Conservation (phyloP, 2,888 invertebrate genomes). For the Alsophila aescularia region DNA sequence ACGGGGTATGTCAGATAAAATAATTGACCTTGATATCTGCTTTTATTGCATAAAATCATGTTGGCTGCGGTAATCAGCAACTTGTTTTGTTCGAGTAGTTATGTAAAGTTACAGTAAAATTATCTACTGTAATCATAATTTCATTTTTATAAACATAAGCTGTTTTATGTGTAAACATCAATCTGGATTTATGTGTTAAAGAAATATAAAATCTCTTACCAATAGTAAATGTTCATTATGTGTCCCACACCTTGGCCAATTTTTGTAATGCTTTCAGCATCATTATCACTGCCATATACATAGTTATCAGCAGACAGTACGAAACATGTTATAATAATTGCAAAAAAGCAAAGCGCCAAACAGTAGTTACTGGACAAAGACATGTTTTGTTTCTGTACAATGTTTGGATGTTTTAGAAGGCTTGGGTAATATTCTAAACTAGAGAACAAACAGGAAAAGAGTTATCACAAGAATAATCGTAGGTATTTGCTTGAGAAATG, state of each 20-base stretch:
- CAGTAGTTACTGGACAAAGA: conserved; percentile 59
- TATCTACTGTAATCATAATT: too few relatives aligned
- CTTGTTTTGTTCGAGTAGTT: neutral
- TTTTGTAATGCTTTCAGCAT: conserved; percentile 84
- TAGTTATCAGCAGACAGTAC: conserved; percentile 62
- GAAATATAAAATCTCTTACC: conserved; percentile 83
- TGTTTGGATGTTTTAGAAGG: too few relatives aligned
- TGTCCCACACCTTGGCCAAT: conserved; percentile 84
- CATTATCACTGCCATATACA: conserved; percentile 83
- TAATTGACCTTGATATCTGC: neutral
- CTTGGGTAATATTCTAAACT: too few relatives aligned
- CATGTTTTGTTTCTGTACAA: conserved; percentile 48
- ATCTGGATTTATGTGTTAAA: neutral
- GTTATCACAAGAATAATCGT: too few relatives aligned
- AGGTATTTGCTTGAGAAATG: too few relatives aligned
- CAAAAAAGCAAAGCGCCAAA: conserved; percentile 56
- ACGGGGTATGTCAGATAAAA: neutral
- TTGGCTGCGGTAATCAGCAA: neutral
- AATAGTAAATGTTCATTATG: conserved; percentile 91
- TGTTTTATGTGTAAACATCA: too few relatives aligned
- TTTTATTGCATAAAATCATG: neutral
- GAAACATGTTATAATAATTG: conserved; percentile 63
- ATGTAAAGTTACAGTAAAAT: too few relatives aligned
- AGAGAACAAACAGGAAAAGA: too few relatives aligned
- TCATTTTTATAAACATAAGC: too few relatives aligned